A percentile compares a stretch with the other conserved stretches of the same genome.
Conservation (phyloP, 2,113 vertebrate genomes). For the Galbula dea region DNA sequence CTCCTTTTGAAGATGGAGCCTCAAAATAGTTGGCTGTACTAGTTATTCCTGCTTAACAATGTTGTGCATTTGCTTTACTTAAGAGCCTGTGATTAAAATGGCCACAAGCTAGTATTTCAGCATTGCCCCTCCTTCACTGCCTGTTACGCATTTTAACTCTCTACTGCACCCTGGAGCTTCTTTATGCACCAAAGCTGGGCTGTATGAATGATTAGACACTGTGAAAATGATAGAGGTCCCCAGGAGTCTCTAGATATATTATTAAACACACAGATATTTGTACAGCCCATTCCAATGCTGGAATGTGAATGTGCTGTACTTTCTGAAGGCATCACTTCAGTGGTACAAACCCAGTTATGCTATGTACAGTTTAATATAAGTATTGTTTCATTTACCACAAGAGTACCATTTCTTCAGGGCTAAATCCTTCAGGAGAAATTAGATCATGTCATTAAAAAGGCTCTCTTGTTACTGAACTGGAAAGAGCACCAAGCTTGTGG, state of each 20-base stretch:
- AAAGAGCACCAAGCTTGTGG: not conserved
- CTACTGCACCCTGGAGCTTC: not conserved
- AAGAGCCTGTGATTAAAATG: not conserved
- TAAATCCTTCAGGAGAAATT: conserved; percentile 11
- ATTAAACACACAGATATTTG: not conserved
- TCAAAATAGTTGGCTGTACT: not conserved
- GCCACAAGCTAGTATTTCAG: not conserved
- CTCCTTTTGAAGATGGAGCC: not conserved
- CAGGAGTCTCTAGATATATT: not conserved
- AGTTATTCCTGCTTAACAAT: not conserved
- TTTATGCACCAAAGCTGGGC: not conserved
- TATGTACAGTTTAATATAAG: not conserved
- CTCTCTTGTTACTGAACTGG: not conserved
- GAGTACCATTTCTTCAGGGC: not conserved
- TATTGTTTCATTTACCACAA: not conserved
- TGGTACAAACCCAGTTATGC: not conserved
- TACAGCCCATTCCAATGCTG: not conserved
- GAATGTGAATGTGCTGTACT: not conserved
- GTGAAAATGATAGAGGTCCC: not conserved
- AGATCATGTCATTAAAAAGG: not conserved
- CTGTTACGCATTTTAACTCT: not conserved
- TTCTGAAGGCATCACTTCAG: not conserved
- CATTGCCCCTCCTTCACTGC: not conserved
- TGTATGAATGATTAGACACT: not conserved
- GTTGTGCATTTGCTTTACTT: not conserved